Evolutionary conservation across 2,113 vertebrate species (phyloP), one percentile per base, ranked within the genome.

Genomic region (Tachycineta bicolor): DNA sequence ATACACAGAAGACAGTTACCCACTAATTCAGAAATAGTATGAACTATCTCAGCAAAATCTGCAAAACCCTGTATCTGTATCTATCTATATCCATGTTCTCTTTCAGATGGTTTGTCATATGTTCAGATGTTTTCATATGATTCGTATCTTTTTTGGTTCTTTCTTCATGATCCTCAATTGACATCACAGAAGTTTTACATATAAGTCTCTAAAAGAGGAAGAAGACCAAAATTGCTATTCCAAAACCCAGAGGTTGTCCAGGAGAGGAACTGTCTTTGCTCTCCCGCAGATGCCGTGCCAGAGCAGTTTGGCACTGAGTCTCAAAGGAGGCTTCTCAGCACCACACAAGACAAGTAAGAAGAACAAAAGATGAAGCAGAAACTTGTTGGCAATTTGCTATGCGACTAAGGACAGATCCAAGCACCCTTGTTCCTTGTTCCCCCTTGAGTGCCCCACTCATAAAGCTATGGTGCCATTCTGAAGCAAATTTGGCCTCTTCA

Each of bases 191-290:
- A 1, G 0, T 70, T 77, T 82, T 41, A 55, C 19, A 44, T 2
- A 0, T 12, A 31, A 62, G 17, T 33, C 15, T 75, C 19, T 75
- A 39, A 71, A 91, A 59, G 0, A 2, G 4, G 3, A 47, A 79
- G 41, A 64, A 76, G 91, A 67, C 28, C 19, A 83, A 84, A 90
- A 55, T 46, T 0, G 0, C 33, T 37, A 7, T 58, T 82, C 53
- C 12, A 53, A 75, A 93, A 26, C 0, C 3, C 22, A 3, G 18
- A 73, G 25, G 41, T 7, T 89, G 29, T 50, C 44, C 53, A 43
- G 41, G 52, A 49, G 33, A 85, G 58, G 52, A 74, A 10, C 41
- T 17, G 9, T 33, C 34, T 71, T 56, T 74, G 44, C 50, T 74
- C 12, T 65, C 14, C 65, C 22, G 43, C n/a, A 29, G 59, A 62